A percentile compares a stretch with the other conserved stretches of the same genome.
Evolutionary conservation across 37 sponge, comb jelly and placozoan species (phyloP).

Genomic region (Beroe ovata): DNA sequence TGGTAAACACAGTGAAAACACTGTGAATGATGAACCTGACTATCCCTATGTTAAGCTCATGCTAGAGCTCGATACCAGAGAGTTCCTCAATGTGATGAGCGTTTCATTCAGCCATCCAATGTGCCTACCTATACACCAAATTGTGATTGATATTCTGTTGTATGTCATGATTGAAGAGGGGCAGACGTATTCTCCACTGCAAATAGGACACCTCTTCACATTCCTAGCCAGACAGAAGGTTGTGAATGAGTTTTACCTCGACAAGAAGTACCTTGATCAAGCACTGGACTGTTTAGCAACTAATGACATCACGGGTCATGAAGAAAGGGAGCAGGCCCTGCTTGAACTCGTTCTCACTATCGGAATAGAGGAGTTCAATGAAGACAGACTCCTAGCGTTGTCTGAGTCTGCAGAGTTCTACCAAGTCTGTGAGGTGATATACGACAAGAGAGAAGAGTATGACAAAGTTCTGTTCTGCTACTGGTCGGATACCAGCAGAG

Average conservation of each 20-base stretch:
- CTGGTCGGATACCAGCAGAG: slow-evolving; percentile 55
- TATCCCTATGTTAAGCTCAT: slow-evolving; percentile 58
- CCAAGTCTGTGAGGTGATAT: slow-evolving; percentile 52
- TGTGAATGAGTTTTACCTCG: slow-evolving; percentile 9
- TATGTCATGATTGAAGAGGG: slow-evolving; percentile 66
- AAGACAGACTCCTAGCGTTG: slow-evolving; percentile 24
- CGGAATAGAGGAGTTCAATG: slow-evolving; percentile 36
- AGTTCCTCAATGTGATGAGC: slow-evolving; percentile 62
- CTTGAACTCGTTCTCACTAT: slow-evolving; percentile 40
- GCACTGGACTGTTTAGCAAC: slow-evolving; percentile 61
- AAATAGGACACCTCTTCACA: slow-evolving; percentile 39
- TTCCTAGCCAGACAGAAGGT: slow-evolving; percentile 41
- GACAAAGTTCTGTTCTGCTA: slow-evolving; percentile 62
- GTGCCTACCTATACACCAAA: slow-evolving; percentile 63
- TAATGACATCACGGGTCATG: slow-evolving; percentile 48
- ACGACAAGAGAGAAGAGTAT: slow-evolving; percentile 30
- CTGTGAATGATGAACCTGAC: neutral
- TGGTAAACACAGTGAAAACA: slow-evolving; percentile 52
- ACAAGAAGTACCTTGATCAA: slow-evolving; percentile 62
- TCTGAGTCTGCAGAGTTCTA: slow-evolving; percentile 61
- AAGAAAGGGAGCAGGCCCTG: slow-evolving; percentile 61
- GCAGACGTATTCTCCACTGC: neutral
- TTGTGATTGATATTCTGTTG: slow-evolving; percentile 63
- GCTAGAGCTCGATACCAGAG: slow-evolving; percentile 47
- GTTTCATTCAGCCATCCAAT: slow-evolving; percentile 18